Conservation (phyloP, 2,888 invertebrate genomes). For the Eupithecia subumbrata region DNA sequence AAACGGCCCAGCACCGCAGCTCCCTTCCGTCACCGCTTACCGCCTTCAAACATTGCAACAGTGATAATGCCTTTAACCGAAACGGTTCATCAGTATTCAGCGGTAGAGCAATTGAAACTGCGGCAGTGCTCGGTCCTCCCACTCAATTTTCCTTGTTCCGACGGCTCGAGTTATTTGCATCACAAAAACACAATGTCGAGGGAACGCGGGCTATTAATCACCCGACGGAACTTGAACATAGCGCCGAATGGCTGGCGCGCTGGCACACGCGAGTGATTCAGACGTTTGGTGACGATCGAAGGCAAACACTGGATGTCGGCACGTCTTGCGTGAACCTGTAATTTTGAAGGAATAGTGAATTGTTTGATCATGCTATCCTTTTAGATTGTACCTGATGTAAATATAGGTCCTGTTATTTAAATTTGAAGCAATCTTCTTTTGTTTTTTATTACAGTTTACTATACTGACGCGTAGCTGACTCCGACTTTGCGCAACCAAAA, state of each 20-base stretch:
- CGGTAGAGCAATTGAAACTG: conserved; percentile 81
- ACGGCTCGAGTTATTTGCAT: conserved; percentile 83
- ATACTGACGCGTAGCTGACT: no score
- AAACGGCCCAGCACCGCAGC: conserved; percentile 35
- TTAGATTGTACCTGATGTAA: neutral
- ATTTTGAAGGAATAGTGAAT: conserved; percentile 14
- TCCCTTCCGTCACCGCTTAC: conserved; percentile 54
- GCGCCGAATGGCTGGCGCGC: conserved; percentile 76
- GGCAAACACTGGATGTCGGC: conserved; percentile 49
- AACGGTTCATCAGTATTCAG: conserved; percentile 82
- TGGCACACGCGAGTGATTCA: conserved; percentile 80
- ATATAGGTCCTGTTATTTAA: neutral
- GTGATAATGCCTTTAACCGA: conserved; percentile 72
- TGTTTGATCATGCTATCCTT: conserved; percentile 2
- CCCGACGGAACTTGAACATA: conserved; percentile 74
- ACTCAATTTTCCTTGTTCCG: conserved; percentile 83
- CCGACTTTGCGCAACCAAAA: no score
- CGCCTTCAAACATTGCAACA: conserved; percentile 64
- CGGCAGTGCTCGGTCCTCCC: conserved; percentile 78
- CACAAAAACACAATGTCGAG: conserved; percentile 83
- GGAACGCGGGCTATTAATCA: conserved; percentile 82
- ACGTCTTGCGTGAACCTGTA: conserved; percentile 35
- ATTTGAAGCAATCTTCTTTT: neutral
- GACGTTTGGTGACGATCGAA: conserved; percentile 71
- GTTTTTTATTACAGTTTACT: neutral